Percentiles rank a stretch among this genome's conserved stretches.
Conservation (phyloP, 2,888 invertebrate genomes). For the Eristalis intricaria region DNA sequence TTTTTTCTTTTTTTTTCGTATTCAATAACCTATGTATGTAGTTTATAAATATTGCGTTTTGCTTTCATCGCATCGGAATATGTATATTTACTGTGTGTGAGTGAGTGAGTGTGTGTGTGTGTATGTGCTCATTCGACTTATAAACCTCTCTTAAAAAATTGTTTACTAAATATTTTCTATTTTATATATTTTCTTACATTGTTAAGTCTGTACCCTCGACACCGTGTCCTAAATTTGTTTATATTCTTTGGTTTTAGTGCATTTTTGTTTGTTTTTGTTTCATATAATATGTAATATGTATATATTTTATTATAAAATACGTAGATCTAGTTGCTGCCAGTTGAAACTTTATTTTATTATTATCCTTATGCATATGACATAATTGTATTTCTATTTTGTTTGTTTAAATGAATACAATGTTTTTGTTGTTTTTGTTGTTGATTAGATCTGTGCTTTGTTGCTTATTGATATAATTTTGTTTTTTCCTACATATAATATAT, state of each 20-base stretch:
- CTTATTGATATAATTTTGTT: slow-evolving; percentile 10
- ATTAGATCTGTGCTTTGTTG: slow-evolving; percentile 47
- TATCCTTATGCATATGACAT: slow-evolving; percentile 47
- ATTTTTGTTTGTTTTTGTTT: slow-evolving; percentile 31
- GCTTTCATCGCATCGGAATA: slow-evolving; percentile 66
- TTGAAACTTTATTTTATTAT: slow-evolving; percentile 56
- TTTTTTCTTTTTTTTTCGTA: slow-evolving; percentile 35
- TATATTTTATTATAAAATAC: slow-evolving; percentile 71
- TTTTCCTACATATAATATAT: neutral
- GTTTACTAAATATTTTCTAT: slow-evolving; percentile 45
- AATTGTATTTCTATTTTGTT: neutral
- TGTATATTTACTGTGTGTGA: neutral
- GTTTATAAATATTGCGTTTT: slow-evolving; percentile 70
- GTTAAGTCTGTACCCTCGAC: slow-evolving; percentile 60
- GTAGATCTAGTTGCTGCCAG: slow-evolving; percentile 63
- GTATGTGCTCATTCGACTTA: slow-evolving; percentile 67
- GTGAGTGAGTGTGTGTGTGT: slow-evolving; percentile 15
- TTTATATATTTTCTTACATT: slow-evolving; percentile 7
- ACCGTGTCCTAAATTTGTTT: slow-evolving; percentile 29
- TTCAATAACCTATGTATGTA: slow-evolving; percentile 51
- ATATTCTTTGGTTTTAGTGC: slow-evolving; percentile 48
- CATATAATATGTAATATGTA: slow-evolving; percentile 19
- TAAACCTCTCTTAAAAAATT: slow-evolving; percentile 65
- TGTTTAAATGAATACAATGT: slow-evolving; percentile 41
- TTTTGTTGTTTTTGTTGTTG: slow-evolving; percentile 37